phyloP scores from a whole-genome alignment of 1,140 invertebrate species.

The Penaeus chinensis region DNA sequence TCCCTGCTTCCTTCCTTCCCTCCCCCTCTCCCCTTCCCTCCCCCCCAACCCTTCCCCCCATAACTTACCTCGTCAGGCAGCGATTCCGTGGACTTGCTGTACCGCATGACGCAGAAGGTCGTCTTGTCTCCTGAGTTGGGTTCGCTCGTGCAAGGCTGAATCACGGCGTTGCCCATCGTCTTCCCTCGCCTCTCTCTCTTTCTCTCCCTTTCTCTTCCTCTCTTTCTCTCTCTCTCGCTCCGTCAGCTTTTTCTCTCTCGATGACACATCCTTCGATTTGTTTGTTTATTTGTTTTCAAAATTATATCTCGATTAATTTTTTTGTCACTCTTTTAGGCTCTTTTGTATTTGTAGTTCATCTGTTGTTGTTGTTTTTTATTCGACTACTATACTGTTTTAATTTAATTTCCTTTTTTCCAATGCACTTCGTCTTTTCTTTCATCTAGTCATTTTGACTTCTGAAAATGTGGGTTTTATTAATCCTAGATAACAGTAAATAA shows the following conservation, averaged over 20 bases:
- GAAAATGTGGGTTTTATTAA: too few relatives aligned
- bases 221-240: background rate
- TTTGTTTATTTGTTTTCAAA: too few relatives aligned
- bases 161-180: constrained; percentile 48
- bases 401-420: too few relatives aligned
- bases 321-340: too few relatives aligned
- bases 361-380: too few relatives aligned
- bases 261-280: too few relatives aligned
- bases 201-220: background rate
- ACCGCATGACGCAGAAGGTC: constrained; percentile 43
- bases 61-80: constrained; percentile 41
- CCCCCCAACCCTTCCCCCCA: background rate
- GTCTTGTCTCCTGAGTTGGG: constrained; percentile 8
- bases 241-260: background rate
- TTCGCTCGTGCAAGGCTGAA: constrained; percentile 47
- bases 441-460: too few relatives aligned
- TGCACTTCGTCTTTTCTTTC: too few relatives aligned
- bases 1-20: background rate
- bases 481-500: too few relatives aligned
- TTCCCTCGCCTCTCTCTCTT: background rate
- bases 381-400: too few relatives aligned
- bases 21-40: background rate
- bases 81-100: constrained; percentile 42
- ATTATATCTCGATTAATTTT: too few relatives aligned
- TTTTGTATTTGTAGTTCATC: too few relatives aligned